phyloP scores from a whole-genome alignment of 37 sponge, comb jelly and placozoan genomes.

The Dysidea cf. avara region DNA sequence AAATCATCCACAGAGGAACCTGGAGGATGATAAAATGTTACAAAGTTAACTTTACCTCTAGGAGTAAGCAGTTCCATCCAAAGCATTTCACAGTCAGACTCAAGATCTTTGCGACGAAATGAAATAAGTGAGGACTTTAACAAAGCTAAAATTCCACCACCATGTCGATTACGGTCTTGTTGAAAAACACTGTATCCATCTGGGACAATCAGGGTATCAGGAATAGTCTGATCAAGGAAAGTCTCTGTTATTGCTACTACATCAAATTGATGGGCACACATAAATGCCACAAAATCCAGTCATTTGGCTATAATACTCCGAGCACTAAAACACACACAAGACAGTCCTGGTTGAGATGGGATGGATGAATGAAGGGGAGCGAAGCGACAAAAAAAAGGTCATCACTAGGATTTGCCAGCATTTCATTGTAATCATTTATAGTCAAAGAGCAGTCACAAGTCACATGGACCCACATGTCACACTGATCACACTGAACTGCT shows the following conservation, averaged over 20 bases:
- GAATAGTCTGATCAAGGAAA: neutral
- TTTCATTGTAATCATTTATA: too few species aligned
- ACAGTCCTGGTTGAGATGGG: too few species aligned
- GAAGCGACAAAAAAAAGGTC: too few species aligned
- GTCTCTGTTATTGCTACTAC: slow-evolving; percentile 18
- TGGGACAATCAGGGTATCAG: neutral
- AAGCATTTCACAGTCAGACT: slow-evolving; percentile 23
- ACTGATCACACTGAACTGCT: too few species aligned
- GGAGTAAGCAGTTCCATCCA: slow-evolving; percentile 7
- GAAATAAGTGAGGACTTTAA: neutral
- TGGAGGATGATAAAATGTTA: slow-evolving; percentile 23
- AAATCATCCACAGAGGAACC: neutral
- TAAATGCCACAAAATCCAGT: neutral
- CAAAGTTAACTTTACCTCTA: neutral
- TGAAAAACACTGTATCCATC: neutral
- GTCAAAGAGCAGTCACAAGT: too few species aligned
- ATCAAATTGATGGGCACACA: neutral
- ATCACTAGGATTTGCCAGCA: too few species aligned
- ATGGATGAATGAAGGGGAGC: too few species aligned
- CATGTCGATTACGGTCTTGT: slow-evolving; percentile 13
- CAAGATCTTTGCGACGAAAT: slow-evolving; percentile 12
- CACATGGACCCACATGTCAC: too few species aligned
- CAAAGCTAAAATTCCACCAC: neutral
- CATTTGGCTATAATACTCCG: slow-evolving; percentile 11
- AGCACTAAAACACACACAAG: too few species aligned